These are phyloP conservation scores for Panulirus ornatus DNA, from an alignment of 1,140 invertebrate genomes.

Conservation along the genomic window DNA sequence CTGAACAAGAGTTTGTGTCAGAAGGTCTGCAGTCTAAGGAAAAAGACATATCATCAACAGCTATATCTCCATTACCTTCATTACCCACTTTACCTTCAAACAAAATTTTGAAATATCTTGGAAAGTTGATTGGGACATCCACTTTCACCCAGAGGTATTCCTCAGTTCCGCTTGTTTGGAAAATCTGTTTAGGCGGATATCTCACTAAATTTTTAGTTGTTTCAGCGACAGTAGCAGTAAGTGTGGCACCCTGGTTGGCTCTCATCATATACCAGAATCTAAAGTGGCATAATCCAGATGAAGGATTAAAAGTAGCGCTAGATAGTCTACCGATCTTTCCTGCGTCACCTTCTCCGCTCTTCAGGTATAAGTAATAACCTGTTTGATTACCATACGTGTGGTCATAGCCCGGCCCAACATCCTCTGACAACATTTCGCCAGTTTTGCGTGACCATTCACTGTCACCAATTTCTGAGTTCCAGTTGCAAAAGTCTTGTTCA, in stretches of 20 bases:
- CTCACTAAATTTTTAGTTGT: neutral
- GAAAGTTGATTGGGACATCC: slow-evolving; percentile 12
- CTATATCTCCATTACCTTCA: slow-evolving; percentile 34
- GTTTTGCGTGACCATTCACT: slow-evolving; percentile 49
- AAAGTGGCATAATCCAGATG: slow-evolving; percentile 39
- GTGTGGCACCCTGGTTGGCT: slow-evolving; percentile 19
- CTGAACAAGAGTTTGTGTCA: neutral
- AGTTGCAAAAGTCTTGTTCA: slow-evolving; percentile 56
- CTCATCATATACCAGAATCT: slow-evolving; percentile 68
- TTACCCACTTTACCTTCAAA: slow-evolving; percentile 36
- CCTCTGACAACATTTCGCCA: slow-evolving; percentile 44
- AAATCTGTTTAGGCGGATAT: neutral
- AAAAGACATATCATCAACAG: slow-evolving; percentile 66
- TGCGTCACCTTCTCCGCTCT: slow-evolving; percentile 21
- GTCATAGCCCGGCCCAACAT: slow-evolving; percentile 66
- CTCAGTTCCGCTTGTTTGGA: slow-evolving; percentile 36
- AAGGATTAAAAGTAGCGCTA: slow-evolving; percentile 36
- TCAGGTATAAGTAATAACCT: slow-evolving; percentile 59
- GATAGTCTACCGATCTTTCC: slow-evolving; percentile 41
- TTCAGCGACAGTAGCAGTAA: slow-evolving; percentile 51
- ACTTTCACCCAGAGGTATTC: slow-evolving; percentile 47
- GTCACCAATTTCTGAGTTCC: slow-evolving; percentile 24
- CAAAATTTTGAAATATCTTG: slow-evolving; percentile 60
- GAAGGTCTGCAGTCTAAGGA: slow-evolving; percentile 38
- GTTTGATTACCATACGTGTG: slow-evolving; percentile 62